Conservation (phyloP, 2,888 invertebrate species). For the Podabrus alpinus region DNA sequence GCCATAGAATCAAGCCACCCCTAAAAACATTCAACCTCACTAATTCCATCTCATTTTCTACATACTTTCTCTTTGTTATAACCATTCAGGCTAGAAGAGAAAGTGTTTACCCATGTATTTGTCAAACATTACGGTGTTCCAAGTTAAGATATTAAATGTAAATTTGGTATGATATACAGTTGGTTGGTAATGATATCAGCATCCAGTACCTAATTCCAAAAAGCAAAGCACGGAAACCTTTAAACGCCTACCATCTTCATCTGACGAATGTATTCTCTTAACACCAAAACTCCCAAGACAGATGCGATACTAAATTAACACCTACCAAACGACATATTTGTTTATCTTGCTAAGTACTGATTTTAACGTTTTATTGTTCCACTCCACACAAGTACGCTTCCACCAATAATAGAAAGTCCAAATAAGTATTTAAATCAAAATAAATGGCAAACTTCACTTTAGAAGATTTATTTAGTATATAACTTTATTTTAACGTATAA, state of each 20-base stretch:
- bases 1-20: conserved; percentile 20
- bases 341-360: neutral
- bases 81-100: conserved; percentile 17
- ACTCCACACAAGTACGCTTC: conserved; percentile 10
- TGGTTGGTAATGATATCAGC: conserved; percentile 23
- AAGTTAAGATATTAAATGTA: conserved; percentile 28
- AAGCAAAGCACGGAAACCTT: conserved; percentile 4
- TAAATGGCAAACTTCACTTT: conserved; percentile 11
- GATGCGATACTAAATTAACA: conserved; percentile 18
- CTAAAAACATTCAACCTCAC: conserved; percentile 9
- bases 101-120: conserved; percentile 27
- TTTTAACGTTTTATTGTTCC: conserved; percentile 12
- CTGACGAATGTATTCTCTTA: conserved; percentile 18
- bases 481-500: neutral
- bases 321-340: conserved; percentile 9
- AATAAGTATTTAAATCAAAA: conserved; percentile 16
- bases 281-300: conserved; percentile 5
- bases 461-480: conserved; percentile 1
- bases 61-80: conserved; percentile 16
- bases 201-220: conserved; percentile 6
- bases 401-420: conserved; percentile 13
- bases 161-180: conserved; percentile 24
- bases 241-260: conserved; percentile 8
- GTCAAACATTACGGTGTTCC: conserved; percentile 25
- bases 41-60: conserved; percentile 10